Evolutionary conservation across 2,797 vertebrate genomes (phyloP), one percentile per base, ranked within the genome.

Genomic region (Lemur catta): DNA sequence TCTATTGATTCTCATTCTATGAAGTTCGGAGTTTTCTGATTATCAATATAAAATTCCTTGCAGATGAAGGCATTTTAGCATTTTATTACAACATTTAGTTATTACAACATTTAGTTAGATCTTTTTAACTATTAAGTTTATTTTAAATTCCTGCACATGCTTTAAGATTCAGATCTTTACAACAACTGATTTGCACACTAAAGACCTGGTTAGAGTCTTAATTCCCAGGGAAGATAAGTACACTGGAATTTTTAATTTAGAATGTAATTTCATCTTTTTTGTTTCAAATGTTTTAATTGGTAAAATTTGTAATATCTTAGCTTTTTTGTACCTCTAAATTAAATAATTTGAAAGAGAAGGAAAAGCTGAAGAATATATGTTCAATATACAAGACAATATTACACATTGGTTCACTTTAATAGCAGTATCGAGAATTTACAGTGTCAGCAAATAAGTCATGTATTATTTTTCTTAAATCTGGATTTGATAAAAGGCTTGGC

Each of bases 391-490:
- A 46, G 52, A 72, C 35, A 65, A 26, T 71, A 55, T 84, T 89
- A 43, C 88, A 94, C 81, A 61, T 50, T n/a, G 63, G 50, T 81
- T 96, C n/a, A 12, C 24, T 91, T 94, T 48, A 82, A 69, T 24
- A 75, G 35, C 35, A 71, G 38, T 71, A n/a, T 61, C 28, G 30
- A 76, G 43, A 91, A 82, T 93, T 75, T 74, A 59, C 59, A 57
- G n/a, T 74, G 71, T 79, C 26, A 72, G 67, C 38, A 74, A 86
- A 75, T 75, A 65, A 67, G 18, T 43, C 9, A 2, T 41, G 17
- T 46, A 24, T 74, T 81, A n/a, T 74, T 93, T 90, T 78, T 86
- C 75, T 91, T 30, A 74, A 59, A 50, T 93, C 41, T 59, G 18
- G 30, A 11, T 81, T 93, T 61, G 30, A 69, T 41, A 43, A 50